Conservation (phyloP, 2,797 vertebrate genomes). For the Megaceryle alcyon region DNA sequence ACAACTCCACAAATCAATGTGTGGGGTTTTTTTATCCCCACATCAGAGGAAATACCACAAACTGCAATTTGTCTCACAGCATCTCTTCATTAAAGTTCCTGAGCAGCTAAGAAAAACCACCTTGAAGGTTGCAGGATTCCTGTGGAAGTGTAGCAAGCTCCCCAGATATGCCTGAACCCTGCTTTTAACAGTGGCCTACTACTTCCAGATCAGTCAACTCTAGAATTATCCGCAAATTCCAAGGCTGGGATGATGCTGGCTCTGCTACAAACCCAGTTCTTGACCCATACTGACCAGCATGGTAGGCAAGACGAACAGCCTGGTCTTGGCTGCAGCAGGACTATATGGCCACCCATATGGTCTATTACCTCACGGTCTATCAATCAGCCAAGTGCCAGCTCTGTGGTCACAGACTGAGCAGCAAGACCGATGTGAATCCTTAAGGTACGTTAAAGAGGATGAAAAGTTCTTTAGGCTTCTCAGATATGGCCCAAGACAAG, state of each 20-base stretch:
- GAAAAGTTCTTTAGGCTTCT: not conserved
- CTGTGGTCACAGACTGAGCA: not conserved
- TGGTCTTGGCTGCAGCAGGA: not conserved
- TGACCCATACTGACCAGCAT: fast-evolving
- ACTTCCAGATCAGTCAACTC: not conserved
- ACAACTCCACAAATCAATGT: not conserved
- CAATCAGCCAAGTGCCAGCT: not conserved
- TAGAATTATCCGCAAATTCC: not conserved
- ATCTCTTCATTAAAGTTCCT: not conserved
- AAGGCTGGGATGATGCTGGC: not conserved
- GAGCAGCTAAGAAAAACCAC: not conserved
- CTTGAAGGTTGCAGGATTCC: not conserved
- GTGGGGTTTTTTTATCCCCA: not conserved
- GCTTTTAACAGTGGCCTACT: not conserved
- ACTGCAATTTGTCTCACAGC: not conserved
- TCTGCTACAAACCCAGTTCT: not conserved
- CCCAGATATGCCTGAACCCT: not conserved
- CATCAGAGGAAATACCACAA: not conserved
- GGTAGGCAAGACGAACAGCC: not conserved
- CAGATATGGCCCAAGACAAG: not conserved
- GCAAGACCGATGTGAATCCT: not conserved
- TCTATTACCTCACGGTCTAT: not conserved
- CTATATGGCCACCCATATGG: not conserved
- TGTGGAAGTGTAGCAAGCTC: not conserved
- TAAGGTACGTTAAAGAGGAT: not conserved